A percentile compares a stretch with the other conserved stretches of the same genome.
phyloP scores from a whole-genome alignment of 2,113 vertebrate species.

The Falco punctatus region DNA sequence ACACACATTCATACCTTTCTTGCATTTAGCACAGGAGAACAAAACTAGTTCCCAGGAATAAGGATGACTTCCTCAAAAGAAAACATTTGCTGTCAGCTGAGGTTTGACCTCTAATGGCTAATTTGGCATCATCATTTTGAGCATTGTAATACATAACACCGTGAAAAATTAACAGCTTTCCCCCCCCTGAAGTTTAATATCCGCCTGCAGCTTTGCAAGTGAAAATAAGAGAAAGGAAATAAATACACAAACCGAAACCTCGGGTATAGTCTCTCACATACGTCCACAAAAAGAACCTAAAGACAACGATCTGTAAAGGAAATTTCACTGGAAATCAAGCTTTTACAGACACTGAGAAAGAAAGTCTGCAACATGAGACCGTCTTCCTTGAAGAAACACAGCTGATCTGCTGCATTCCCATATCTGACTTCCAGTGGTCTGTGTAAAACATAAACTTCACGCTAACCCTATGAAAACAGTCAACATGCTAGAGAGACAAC shows the following conservation, averaged over 20 bases:
- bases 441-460: conserved; percentile 64
- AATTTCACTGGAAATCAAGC: conserved; percentile 40
- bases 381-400: conserved; percentile 56
- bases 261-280: not conserved
- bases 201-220: not conserved
- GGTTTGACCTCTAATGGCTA: conserved; percentile 44
- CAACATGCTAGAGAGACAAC: conserved; percentile 50
- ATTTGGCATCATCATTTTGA: conserved; percentile 35
- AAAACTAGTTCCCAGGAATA: conserved; percentile 46
- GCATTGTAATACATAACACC: not conserved
- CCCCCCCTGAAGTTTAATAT: not conserved
- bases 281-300: not conserved
- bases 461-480: conserved; percentile 66
- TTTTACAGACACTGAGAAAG: conserved; percentile 24
- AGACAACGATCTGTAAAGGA: conserved; percentile 27
- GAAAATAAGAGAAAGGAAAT: conserved; percentile 25
- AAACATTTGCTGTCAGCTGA: conserved; percentile 53
- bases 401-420: conserved; percentile 51
- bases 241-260: not conserved
- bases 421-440: conserved; percentile 44
- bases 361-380: conserved; percentile 23
- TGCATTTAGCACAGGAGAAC: conserved; percentile 2
- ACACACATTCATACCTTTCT: conserved; percentile 38
- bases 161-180: not conserved
- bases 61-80: conserved; percentile 39